Conservation (phyloP, 1,140 invertebrate genomes). For the Camponotus vicinus region DNA sequence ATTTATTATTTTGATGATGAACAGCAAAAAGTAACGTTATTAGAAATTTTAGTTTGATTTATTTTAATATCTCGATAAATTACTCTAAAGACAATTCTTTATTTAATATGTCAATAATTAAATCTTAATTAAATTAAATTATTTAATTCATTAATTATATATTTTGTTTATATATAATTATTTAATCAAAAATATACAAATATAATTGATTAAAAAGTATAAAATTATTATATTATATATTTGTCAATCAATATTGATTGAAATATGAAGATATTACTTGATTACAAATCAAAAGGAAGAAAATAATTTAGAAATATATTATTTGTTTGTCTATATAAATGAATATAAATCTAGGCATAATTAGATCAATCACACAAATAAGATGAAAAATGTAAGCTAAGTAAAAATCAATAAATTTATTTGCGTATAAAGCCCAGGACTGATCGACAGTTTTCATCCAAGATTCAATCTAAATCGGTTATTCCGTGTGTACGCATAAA, state of each 20-base stretch:
- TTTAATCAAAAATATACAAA: background rate
- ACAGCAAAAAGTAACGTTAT: background rate
- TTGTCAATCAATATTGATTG: background rate
- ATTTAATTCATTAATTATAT: background rate
- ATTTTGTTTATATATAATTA: background rate
- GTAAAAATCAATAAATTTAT: background rate
- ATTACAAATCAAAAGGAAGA: background rate
- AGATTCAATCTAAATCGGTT: slow-evolving; percentile 8
- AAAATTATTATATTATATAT: background rate
- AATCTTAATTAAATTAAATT: slow-evolving; percentile 12
- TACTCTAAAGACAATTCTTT: background rate
- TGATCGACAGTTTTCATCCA: slow-evolving; percentile 1
- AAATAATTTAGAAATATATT: background rate
- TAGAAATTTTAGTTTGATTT: background rate
- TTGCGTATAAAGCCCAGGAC: slow-evolving; percentile 35
- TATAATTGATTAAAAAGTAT: background rate
- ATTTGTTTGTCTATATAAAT: background rate
- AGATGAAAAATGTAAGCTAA: slow-evolving; percentile 23
- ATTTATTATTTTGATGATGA: slow-evolving; percentile 2
- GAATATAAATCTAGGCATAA: background rate
- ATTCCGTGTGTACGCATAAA: background rate
- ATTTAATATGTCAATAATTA: background rate
- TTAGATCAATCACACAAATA: background rate
- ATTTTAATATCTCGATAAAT: background rate
- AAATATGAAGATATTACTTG: background rate